Evolutionary conservation across 2,113 vertebrate genomes (phyloP).

Genomic region (Ciconia stormi): DNA sequence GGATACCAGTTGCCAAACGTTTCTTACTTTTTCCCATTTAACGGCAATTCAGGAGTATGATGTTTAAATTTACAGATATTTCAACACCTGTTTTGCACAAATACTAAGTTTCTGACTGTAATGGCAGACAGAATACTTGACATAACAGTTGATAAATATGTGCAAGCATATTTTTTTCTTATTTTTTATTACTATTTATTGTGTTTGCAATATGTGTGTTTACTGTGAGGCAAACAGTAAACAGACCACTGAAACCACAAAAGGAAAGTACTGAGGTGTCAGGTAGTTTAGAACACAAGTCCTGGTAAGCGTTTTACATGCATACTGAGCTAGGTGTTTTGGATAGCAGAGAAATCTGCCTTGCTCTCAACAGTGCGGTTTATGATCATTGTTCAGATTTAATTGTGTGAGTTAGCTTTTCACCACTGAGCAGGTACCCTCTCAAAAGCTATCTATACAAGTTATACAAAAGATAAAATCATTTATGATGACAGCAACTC

Average conservation of each 20-base stretch:
- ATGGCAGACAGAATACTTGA: background rate
- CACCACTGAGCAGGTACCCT: background rate
- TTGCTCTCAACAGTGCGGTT: background rate
- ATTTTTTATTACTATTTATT: background rate
- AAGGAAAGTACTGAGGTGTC: background rate
- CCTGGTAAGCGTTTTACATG: background rate
- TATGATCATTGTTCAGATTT: background rate
- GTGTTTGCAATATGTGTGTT: background rate
- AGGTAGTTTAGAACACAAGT: background rate
- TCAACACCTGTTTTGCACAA: background rate
- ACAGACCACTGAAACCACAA: background rate
- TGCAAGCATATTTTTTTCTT: background rate
- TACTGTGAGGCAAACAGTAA: background rate
- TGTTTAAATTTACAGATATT: background rate
- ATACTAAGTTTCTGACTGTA: background rate
- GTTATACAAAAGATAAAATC: background rate
- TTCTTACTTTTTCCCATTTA: background rate
- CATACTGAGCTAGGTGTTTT: background rate
- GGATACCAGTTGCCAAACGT: background rate
- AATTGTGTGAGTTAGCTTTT: background rate
- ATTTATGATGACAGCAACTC: background rate
- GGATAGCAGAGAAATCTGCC: background rate
- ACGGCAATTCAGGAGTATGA: background rate
- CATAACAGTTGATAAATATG: background rate
- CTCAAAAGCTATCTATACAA: background rate